A percentile compares a stretch with the other conserved stretches of the same genome.
These are phyloP conservation scores for Aspidiotus destructor DNA, from an alignment of 2,888 invertebrate species.

Conservation along the genomic window DNA sequence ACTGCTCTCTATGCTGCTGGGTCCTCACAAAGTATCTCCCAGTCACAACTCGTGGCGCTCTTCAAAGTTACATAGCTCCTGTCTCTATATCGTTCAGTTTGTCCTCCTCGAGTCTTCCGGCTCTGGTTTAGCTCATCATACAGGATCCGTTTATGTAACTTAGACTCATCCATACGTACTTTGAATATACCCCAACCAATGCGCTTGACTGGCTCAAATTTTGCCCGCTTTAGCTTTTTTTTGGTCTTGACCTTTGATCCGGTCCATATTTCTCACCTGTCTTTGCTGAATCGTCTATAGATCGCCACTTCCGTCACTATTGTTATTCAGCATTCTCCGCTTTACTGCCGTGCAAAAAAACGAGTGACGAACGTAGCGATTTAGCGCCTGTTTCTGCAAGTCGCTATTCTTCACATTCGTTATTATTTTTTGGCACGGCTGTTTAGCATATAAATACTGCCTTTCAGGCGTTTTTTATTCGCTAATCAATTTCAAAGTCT, in stretches of 20 bases:
- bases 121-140: neutral
- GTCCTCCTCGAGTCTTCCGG: neutral
- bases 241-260: neutral
- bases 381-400: too few relatives aligned
- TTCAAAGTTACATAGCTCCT: neutral
- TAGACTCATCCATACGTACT: neutral
- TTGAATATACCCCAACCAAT: neutral
- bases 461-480: neutral
- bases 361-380: too few relatives aligned
- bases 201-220: neutral
- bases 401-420: too few relatives aligned
- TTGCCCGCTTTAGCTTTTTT: neutral
- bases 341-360: too few relatives aligned
- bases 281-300: neutral
- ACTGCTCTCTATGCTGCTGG: neutral
- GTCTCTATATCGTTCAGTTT: neutral
- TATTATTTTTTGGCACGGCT: neutral
- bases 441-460: neutral
- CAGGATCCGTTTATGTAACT: too few relatives aligned
- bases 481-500: neutral
- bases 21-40: neutral
- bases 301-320: too few relatives aligned
- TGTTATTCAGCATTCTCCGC: too few relatives aligned
- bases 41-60: neutral
- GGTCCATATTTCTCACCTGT: neutral